Percentiles rank a stretch among this genome's conserved stretches.
Evolutionary conservation across 2,888 invertebrate species (phyloP).

Genomic region (Apodemia zela): DNA sequence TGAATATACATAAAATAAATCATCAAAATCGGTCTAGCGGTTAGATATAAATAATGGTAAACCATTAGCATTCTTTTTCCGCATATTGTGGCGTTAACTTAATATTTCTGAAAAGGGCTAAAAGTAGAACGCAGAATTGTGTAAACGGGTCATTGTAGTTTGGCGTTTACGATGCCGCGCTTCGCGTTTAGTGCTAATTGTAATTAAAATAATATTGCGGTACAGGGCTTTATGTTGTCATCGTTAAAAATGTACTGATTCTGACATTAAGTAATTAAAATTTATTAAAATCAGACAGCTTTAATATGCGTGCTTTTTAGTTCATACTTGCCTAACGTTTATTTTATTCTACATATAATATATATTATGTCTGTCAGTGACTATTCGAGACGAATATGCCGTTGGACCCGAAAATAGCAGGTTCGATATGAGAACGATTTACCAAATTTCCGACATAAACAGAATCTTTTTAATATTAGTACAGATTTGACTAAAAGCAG

Average conservation of each 20-base stretch:
- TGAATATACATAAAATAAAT: too few species aligned
- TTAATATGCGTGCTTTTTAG: not conserved
- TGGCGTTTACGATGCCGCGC: slow-evolving; percentile 24
- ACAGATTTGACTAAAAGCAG: too few species aligned
- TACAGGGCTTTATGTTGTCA: not conserved
- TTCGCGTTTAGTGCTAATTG: slow-evolving; percentile 1
- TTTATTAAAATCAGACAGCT: not conserved
- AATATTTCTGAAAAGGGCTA: slow-evolving; percentile 33
- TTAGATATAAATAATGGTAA: not conserved
- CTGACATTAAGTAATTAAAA: not conserved
- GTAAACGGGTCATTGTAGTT: slow-evolving; percentile 36
- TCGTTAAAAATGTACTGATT: not conserved
- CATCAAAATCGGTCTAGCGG: too few species aligned
- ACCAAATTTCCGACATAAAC: too few species aligned
- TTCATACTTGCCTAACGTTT: not conserved
- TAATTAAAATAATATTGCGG: slow-evolving; percentile 13
- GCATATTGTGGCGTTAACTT: not conserved
- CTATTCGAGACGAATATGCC: too few species aligned
- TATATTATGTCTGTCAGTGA: too few species aligned
- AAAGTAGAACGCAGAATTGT: slow-evolving; percentile 61
- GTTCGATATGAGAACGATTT: too few species aligned
- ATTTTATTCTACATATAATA: not conserved
- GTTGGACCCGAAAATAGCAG: too few species aligned
- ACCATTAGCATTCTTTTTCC: slow-evolving; percentile 15
- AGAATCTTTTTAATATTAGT: too few species aligned